Base-by-base conservation (phyloP, 2,888 invertebrate species). In the Operophtera brumata region DNA sequence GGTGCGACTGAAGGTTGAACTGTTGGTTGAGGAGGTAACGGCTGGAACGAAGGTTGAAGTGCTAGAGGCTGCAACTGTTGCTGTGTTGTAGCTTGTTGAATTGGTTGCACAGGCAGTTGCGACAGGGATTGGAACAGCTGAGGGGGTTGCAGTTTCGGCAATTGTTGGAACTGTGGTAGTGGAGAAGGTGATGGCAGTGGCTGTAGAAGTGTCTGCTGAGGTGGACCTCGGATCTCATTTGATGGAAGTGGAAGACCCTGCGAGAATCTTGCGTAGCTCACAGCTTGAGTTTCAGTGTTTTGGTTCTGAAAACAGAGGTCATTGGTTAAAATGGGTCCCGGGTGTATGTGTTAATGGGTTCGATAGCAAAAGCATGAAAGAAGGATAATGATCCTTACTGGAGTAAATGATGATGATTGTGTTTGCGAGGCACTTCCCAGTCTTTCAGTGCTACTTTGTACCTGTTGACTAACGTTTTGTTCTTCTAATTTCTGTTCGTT, bases 191-290 rank as follows among this genome's bases (percentile, higher is more conserved):
- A 54, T 40, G 57, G 34, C 12, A 61, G 59, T 2, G 46, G 42
- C 26, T 66, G 66, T 34, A 12, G 35, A 36, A 40, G 20, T 30
- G 34, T 57, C 59, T 39, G 49, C 53, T 30, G 62, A 54, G 56
- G 41, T 12, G 58, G 54, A 4, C 57, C 56, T 48, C 63, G 62
- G 1, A 53, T 49, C 25, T 64, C 61, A 25, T 47, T 48, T 9
- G 54, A 28, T 56, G 6, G 58, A 34, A 1, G 61, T 2, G 74
- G 71, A 13, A 78, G 71, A 34, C 76, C 76, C 47, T 78, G 78
- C 0, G 81, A 76, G 57, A 82, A 85, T 43, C 78, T 84, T 1
- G 86, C 77, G 62, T 80, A 88, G 67, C 86, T 88, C 1, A 82
- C 65, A 1, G 86, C 82, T 55, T 70, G 80, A 6, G 72, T 69